These are phyloP conservation scores for Deilephila porcellus DNA, from an alignment of 2,888 invertebrate species.

Conservation along the genomic window DNA sequence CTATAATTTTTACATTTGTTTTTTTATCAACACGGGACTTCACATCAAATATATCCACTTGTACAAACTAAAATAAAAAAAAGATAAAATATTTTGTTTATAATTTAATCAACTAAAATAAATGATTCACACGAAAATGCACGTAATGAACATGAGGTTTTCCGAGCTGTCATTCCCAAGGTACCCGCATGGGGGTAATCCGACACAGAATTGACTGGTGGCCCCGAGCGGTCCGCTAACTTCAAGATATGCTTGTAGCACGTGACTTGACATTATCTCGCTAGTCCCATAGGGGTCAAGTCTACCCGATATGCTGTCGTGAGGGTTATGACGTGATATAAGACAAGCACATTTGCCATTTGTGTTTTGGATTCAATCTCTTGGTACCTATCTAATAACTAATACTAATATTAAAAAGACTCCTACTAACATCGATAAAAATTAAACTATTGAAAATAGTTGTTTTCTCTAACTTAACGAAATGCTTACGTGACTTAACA, in stretches of 20 bases:
- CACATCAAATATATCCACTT: too few relatives aligned
- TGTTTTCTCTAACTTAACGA: slow-evolving; percentile 9
- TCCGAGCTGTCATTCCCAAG: neutral
- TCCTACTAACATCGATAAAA: too few relatives aligned
- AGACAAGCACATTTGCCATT: neutral
- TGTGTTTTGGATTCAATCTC: neutral
- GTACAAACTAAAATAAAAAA: too few relatives aligned
- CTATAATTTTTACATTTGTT: too few relatives aligned
- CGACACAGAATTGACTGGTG: slow-evolving; percentile 36
- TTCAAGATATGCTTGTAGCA: slow-evolving; percentile 17
- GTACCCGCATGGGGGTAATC: slow-evolving; percentile 31
- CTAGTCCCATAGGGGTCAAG: slow-evolving; percentile 9
- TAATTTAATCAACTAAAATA: too few relatives aligned
- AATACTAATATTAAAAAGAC: too few relatives aligned
- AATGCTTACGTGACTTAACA: slow-evolving; percentile 13
- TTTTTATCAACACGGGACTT: too few relatives aligned
- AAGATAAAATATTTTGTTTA: too few relatives aligned
- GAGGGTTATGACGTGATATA: neutral
- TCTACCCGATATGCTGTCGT: neutral
- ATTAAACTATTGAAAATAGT: too few relatives aligned
- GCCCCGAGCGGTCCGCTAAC: slow-evolving; percentile 25
- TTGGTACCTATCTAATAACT: too few relatives aligned
- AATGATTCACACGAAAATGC: neutral
- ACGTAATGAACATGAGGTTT: neutral
- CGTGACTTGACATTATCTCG: slow-evolving; percentile 19